Evolutionary conservation across 2,888 invertebrate genomes (phyloP).

Genomic region (Zeuzera pyrina): DNA sequence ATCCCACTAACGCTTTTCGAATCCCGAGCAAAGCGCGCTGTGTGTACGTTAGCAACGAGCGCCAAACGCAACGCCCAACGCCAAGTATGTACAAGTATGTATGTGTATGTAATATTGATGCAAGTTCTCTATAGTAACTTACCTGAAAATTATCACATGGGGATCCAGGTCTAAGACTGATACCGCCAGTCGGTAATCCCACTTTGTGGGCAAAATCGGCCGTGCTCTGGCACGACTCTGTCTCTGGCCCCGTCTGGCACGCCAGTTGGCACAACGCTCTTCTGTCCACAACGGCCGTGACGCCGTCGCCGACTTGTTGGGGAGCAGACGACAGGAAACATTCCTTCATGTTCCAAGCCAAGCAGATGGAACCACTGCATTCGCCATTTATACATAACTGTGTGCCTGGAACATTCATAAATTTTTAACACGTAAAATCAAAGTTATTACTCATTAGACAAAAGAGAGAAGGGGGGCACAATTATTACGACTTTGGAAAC

Average conservation of each 20-base stretch:
- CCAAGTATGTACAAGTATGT: too few species aligned
- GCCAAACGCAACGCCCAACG: too few species aligned
- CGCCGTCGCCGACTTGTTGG: constrained; percentile 65
- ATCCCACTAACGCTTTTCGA: too few species aligned
- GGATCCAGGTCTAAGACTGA: constrained; percentile 93
- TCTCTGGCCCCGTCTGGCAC: constrained; percentile 89
- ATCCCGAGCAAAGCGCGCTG: too few species aligned
- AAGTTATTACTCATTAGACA: too few species aligned
- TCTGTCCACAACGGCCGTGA: constrained; percentile 79
- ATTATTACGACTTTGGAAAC: too few species aligned
- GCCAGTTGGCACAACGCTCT: constrained; percentile 95
- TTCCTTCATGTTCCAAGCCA: constrained; percentile 94
- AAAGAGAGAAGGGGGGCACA: too few species aligned
- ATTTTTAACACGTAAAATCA: too few species aligned
- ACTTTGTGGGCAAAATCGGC: constrained; percentile 86
- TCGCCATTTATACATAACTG: constrained; percentile 91
- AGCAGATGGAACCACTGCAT: constrained; percentile 95
- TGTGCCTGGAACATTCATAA: constrained; percentile 68
- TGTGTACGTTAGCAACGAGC: too few species aligned
- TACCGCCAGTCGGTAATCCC: constrained; percentile 84
- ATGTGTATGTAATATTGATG: too few species aligned
- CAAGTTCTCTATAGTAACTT: too few species aligned
- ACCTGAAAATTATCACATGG: constrained; percentile 99
- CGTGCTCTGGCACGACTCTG: constrained; percentile 85
- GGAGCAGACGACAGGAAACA: constrained; percentile 92